phyloP scores from a whole-genome alignment of 2,113 vertebrate species.

The Onychostruthus taczanowskii region DNA sequence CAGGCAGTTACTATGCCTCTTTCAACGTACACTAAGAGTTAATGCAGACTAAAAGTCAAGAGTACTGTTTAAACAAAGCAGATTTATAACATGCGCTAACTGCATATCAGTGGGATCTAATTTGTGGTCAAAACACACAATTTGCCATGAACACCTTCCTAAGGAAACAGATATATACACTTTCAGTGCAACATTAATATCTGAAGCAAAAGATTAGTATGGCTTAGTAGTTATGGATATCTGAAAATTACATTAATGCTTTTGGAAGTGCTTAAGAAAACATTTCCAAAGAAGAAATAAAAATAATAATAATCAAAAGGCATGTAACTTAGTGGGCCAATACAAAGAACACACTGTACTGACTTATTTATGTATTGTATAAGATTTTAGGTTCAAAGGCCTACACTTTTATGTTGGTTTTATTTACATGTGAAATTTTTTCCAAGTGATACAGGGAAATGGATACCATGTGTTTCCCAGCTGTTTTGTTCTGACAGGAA shows the following conservation, averaged over 20 bases:
- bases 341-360: constrained; percentile 72
- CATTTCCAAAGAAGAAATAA: constrained; percentile 59
- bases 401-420: constrained; percentile 81
- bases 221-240: neutral
- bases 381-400: constrained; percentile 78
- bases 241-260: constrained; percentile 56
- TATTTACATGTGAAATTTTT: constrained; percentile 86
- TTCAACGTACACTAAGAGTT: neutral
- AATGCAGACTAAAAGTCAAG: neutral
- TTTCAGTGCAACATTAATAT: neutral
- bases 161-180: constrained; percentile 34
- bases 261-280: constrained; percentile 51
- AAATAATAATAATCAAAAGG: constrained; percentile 53
- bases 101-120: neutral
- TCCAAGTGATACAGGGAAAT: constrained; percentile 84
- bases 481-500: constrained; percentile 80
- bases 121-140: constrained; percentile 42
- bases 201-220: constrained; percentile 22
- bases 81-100: constrained; percentile 34
- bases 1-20: neutral
- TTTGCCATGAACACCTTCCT: constrained; percentile 38
- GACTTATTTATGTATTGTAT: constrained; percentile 77
- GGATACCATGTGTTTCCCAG: constrained; percentile 85
- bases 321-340: constrained; percentile 54
- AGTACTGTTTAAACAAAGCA: constrained; percentile 13